Evolutionary conservation across 2,797 vertebrate genomes (phyloP), one percentile per base, ranked within the genome.

Genomic region (Threskiornis aethiopicus): DNA sequence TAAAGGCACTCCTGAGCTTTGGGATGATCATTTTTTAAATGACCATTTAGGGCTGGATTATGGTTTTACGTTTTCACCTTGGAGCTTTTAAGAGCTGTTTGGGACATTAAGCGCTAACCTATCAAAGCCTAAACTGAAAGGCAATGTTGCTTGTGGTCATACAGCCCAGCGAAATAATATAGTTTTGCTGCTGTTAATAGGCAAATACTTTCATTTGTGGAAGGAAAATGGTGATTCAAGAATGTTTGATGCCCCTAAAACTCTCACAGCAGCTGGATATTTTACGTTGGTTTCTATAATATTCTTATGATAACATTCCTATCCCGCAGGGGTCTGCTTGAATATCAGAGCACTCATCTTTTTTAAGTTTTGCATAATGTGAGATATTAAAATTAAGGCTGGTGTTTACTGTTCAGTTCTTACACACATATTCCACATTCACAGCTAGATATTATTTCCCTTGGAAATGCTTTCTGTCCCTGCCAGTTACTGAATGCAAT

Each of bases 51-150:
- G 64, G 87, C 80, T 88, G 95, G 94, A 96, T 98, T 97, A 97
- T 92, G 73, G 46, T 95, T 98, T 98, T 97, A 98, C 97, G 97
- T 98, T 98, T 97, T 96, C 96, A 98, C 97, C 97, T 98, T 96
- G 90, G 84, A 97, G 97, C 82, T 97, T 98, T 98, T 97, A 98
- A 97, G 96, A 94, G 96, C 92, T 97, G 97, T 98, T 98, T 98
- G 95, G 92, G 96, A 96, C 92, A 80, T 96, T 97, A 98, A 97
- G 94, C 19, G 16, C 95, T 95, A 94, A 89, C 95, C 97, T 96
- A 98, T 97, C 96, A 97, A 97, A 97, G 90, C 94, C 94, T 86
- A 70, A 93, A 96, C 91, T 96, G 90, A 97, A 98, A 97, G 84
- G 93, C 88, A 93, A 96, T 96, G 96, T 97, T 98, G 94, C 96